Evolutionary conservation across 2,888 invertebrate genomes (phyloP), one percentile per base, ranked within the genome.

Genomic region (Heliconius hortense): DNA sequence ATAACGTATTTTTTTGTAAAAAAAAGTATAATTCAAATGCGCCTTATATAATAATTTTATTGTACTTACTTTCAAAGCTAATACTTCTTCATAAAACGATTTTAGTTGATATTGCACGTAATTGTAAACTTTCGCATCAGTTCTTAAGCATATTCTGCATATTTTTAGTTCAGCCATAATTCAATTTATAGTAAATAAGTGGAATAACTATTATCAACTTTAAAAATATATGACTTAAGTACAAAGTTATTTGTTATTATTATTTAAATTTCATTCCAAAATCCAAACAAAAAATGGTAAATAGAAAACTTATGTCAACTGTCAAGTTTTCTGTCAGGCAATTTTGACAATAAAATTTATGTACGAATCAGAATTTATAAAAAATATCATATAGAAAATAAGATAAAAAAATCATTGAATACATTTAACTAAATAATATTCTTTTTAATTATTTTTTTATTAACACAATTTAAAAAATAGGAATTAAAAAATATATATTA

Each of bases 41-140:
- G 48, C 18, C 7, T 48, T 5, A 69, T 21, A 53, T 31, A 35
- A 10, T 31, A 31, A 18, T 70, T 59, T 70, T 59, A 39, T 60
- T 56, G 21, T 76, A 87, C 86, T 88, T 81, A 87, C 91, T 81
- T 87, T 88, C 77, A 83, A 78, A 10, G 85, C 84, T 83, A 89
- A 84, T 75, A 91, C 83, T 85, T 90, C 89, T 84, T 90, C 90
- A 78, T 91, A 91, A 82, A 86, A 89, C 3, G 83, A 83, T 81
- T 88, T 87, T 5, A 92, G 81, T 71, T 88, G 84, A 80, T 82
- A 89, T 78, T 81, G 84, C 81, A 88, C 82, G 68, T 83, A 85
- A 72, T 84, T 83, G 78, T 86, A 92, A 73, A 88, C 79, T 84
- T 88, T 90, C 8, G 85, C 83, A 67, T 86, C 87, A 13, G 87